Conservation (phyloP, 2,113 vertebrate species). For the Microtus ochrogaster region DNA sequence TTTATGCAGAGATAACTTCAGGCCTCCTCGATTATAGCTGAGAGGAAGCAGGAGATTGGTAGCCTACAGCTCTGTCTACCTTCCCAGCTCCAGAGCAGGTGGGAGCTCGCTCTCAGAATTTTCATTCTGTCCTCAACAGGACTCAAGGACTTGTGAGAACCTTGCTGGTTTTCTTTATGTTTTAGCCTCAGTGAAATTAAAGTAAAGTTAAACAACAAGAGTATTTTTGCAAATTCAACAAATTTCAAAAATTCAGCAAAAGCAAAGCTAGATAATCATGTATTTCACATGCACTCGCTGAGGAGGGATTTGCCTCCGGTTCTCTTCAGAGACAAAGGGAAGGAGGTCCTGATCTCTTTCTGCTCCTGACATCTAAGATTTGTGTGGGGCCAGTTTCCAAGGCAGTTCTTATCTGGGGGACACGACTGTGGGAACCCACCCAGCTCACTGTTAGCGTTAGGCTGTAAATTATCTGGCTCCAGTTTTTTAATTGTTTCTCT, state of each 20-base stretch:
- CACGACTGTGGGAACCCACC: background rate
- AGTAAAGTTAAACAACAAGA: background rate
- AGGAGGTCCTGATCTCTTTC: accelerated
- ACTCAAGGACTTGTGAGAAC: background rate
- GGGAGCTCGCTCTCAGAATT: slow-evolving; percentile 55
- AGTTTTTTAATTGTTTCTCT: slow-evolving; percentile 47
- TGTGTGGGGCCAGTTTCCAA: slow-evolving; percentile 24
- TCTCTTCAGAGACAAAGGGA: background rate
- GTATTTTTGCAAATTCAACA: too few relatives aligned
- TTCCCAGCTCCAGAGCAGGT: slow-evolving; percentile 62
- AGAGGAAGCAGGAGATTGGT: slow-evolving; percentile 57
- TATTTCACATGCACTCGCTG: background rate
- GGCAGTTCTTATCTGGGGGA: slow-evolving; percentile 31
- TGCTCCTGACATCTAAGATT: background rate
- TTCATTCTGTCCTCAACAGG: background rate
- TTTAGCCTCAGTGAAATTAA: background rate
- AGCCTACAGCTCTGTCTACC: background rate
- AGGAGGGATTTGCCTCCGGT: background rate
- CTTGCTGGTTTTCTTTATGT: background rate
- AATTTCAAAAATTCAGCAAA: slow-evolving; percentile 30
- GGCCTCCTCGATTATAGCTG: slow-evolving; percentile 50
- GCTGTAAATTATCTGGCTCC: slow-evolving; percentile 46
- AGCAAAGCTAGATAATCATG: background rate
- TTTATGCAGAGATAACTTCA: slow-evolving; percentile 78
- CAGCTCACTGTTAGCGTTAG: background rate